phyloP scores from a whole-genome alignment of 2,888 invertebrate genomes.

The Polia nebulosa region DNA sequence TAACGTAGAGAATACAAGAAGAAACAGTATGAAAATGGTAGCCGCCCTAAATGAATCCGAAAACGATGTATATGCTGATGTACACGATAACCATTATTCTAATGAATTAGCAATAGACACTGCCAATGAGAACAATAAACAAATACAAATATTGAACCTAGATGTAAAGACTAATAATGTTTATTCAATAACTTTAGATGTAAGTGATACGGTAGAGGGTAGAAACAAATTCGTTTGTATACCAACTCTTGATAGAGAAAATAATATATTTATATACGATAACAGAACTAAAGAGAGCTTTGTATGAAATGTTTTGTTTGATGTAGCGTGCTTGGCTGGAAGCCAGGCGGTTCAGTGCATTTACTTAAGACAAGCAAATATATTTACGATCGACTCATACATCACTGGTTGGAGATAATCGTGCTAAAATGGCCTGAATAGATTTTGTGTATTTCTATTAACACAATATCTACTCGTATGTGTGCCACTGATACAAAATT shows the following conservation, averaged over 20 bases:
- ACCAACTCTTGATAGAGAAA: conserved; percentile 83
- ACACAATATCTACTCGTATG: conserved; percentile 15
- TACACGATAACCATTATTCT: conserved; percentile 73
- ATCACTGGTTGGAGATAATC: conserved; percentile 50
- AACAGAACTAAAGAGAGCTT: conserved; percentile 89
- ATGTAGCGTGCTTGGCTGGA: conserved; percentile 68
- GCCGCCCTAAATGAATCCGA: conserved; percentile 84
- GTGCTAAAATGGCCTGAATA: conserved; percentile 35
- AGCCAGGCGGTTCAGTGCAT: conserved; percentile 78
- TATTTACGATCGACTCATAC: conserved; percentile 56
- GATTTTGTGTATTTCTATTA: conserved; percentile 19
- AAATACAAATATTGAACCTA: conserved; percentile 89
- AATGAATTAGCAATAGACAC: conserved; percentile 71
- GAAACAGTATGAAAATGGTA: conserved; percentile 88
- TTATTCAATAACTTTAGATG: conserved; percentile 88
- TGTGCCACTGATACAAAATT: neutral
- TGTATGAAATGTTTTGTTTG: conserved; percentile 74
- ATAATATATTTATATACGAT: conserved; percentile 90
- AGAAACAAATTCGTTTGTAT: conserved; percentile 87
- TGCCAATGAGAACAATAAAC: conserved; percentile 87
- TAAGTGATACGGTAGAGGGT: conserved; percentile 80
- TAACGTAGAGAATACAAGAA: conserved; percentile 85
- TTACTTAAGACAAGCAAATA: conserved; percentile 64
- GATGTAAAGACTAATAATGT: conserved; percentile 89
- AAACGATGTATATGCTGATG: conserved; percentile 75